Base-by-base conservation (phyloP, 2,113 vertebrate species). In the Gallinago undulata region DNA sequence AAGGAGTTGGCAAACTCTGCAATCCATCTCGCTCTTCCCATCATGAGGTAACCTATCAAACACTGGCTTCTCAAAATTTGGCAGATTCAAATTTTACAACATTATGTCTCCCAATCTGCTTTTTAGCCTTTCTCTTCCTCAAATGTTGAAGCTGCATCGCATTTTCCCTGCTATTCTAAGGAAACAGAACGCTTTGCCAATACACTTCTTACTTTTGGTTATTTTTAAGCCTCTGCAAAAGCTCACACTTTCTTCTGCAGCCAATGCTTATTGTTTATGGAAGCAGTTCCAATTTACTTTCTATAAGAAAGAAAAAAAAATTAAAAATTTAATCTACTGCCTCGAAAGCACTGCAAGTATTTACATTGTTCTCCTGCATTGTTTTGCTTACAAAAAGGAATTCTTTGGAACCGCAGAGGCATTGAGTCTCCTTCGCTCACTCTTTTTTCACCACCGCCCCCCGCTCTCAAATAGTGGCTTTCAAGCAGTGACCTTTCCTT, bases 71-170 rank as follows among this genome's bases (percentile, higher is more conserved):
- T 33, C 43, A 75, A 88, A 93, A 90, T 59, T 37, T 94, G 94
- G 76, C 90, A 48, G 57, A n/a, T 68, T 56, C 27, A 39, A 39
- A 75, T 68, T 81, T 90, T 91, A 79, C 93, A 63, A 80, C 88
- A 64, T 89, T 92, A 70, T 95, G 92, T 86, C 85, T 94, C 86
- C 59, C 93, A 95, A 53, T 97, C 96, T 96, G 85, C 90, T 96
- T 90, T 33, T n/a, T 80, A 81, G 90, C 47, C 88, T 77, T 74
- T 89, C 72, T 50, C 66, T 73, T 77, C 78, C 84, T 63, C 76
- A 35, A 33, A 10, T 1, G 9, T 19, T 35, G 75, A 67, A 80
- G 72, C 93, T 90, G 90, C 10, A 16, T n/a, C 0, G 12, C 74
- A 24, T 93, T 94, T 94, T 78, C 92, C 30, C 9, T 39, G 9